Evolutionary conservation across 2,797 vertebrate genomes (phyloP).

Genomic region (Microcaecilia unicolor): DNA sequence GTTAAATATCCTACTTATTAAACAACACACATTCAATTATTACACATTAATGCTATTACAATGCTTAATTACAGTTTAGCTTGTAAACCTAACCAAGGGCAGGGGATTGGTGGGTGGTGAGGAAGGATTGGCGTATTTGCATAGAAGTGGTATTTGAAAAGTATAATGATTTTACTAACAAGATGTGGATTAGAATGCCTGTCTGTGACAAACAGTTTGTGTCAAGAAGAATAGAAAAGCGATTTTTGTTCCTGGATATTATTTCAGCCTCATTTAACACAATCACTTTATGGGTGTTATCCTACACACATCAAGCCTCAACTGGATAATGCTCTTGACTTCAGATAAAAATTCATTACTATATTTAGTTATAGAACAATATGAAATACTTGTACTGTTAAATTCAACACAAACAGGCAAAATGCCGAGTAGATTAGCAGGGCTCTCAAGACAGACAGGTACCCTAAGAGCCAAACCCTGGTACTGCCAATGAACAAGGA

Average conservation of each 20-base stretch:
- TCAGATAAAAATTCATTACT: conserved; percentile 46
- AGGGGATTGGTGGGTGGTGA: too few relatives aligned
- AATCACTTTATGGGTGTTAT: conserved; percentile 61
- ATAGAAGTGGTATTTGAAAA: conserved; percentile 52
- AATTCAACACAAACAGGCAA: too few relatives aligned
- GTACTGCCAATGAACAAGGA: too few relatives aligned
- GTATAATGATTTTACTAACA: conserved; percentile 46
- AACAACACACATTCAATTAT: conserved; percentile 46
- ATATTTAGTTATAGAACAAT: conserved; percentile 38
- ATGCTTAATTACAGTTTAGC: conserved; percentile 32
- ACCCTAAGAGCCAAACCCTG: too few relatives aligned
- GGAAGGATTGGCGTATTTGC: conserved; percentile 39
- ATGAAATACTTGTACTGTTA: conserved; percentile 27
- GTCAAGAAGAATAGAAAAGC: conserved; percentile 54
- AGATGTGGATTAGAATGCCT: conserved; percentile 37
- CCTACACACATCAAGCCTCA: conserved; percentile 36
- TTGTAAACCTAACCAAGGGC: conserved; percentile 51
- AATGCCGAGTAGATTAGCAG: too few relatives aligned
- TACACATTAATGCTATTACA: conserved; percentile 45
- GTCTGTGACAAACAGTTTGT: conserved; percentile 55
- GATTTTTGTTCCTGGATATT: conserved; percentile 72
- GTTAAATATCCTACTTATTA: conserved; percentile 29
- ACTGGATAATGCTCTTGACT: conserved; percentile 35
- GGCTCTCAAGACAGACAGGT: too few relatives aligned
- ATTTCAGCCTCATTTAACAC: conserved; percentile 84